Conservation (phyloP, 2,888 invertebrate genomes). For the Xanthia icteritia region DNA sequence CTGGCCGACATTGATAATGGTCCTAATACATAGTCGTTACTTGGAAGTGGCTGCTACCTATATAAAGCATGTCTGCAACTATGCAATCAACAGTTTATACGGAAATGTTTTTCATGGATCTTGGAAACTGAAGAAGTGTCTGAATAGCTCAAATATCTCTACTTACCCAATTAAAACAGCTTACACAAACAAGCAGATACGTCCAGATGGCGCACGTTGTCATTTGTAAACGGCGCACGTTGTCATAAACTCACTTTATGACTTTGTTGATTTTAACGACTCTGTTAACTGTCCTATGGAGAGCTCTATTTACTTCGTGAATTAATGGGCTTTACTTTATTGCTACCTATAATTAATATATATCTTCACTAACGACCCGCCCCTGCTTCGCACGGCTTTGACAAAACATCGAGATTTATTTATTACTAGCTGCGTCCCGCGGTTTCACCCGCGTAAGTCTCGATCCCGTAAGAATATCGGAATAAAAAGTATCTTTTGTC, state of each 20-base stretch:
- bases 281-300: conserved; percentile 45
- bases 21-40: too few relatives aligned
- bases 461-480: too few relatives aligned
- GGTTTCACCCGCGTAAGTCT: too few relatives aligned
- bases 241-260: conserved; percentile 55
- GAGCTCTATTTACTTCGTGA: conserved; percentile 58
- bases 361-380: neutral
- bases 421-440: too few relatives aligned
- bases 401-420: neutral
- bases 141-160: neutral
- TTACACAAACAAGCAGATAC: conserved; percentile 34
- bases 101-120: neutral
- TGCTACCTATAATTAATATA: conserved; percentile 24
- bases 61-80: neutral
- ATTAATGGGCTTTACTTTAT: conserved; percentile 57
- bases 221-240: conserved; percentile 41
- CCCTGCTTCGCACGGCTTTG: neutral
- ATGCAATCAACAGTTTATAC: too few relatives aligned
- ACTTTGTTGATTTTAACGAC: conserved; percentile 49
- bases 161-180: conserved; percentile 16
- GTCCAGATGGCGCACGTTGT: conserved; percentile 50
- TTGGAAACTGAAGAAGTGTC: neutral
- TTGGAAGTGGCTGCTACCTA: neutral
- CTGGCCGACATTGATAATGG: too few relatives aligned
- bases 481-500: too few relatives aligned